phyloP scores from a whole-genome alignment of 2,113 vertebrate genomes.

The Brachyhypopomus gauderio region DNA sequence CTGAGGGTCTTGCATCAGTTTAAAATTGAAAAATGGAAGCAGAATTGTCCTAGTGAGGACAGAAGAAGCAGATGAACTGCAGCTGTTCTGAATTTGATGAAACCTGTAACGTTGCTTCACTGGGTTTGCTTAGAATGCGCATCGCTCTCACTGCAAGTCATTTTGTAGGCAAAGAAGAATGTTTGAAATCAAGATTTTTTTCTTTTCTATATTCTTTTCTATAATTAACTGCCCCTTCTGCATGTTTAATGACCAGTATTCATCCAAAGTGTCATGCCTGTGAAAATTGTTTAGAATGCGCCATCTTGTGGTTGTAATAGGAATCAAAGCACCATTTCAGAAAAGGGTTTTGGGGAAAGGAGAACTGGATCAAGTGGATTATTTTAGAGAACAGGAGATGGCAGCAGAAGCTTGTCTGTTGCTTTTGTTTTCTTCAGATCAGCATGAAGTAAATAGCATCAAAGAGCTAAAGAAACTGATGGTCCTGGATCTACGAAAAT shows the following conservation, averaged over 20 bases:
- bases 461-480: too few species aligned
- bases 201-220: slow-evolving; percentile 33
- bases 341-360: too few species aligned
- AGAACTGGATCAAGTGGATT: too few species aligned
- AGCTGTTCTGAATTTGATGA: not conserved
- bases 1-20: too few species aligned
- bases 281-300: slow-evolving; percentile 20
- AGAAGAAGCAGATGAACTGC: not conserved
- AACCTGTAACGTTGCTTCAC: not conserved
- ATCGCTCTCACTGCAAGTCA: not conserved
- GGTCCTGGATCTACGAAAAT: too few species aligned
- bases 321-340: not conserved
- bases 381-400: slow-evolving; percentile 19
- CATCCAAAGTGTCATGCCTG: not conserved
- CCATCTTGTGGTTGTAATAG: slow-evolving; percentile 44
- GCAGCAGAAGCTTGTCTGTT: slow-evolving; percentile 23
- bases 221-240: not conserved
- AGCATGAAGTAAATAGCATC: not conserved
- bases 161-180: not conserved
- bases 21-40: too few species aligned
- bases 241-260: not conserved
- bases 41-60: not conserved
- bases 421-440: not conserved
- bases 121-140: not conserved
- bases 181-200: not conserved